Evolutionary conservation across 2,113 vertebrate species (phyloP).

Genomic region (Aepyceros melampus): DNA sequence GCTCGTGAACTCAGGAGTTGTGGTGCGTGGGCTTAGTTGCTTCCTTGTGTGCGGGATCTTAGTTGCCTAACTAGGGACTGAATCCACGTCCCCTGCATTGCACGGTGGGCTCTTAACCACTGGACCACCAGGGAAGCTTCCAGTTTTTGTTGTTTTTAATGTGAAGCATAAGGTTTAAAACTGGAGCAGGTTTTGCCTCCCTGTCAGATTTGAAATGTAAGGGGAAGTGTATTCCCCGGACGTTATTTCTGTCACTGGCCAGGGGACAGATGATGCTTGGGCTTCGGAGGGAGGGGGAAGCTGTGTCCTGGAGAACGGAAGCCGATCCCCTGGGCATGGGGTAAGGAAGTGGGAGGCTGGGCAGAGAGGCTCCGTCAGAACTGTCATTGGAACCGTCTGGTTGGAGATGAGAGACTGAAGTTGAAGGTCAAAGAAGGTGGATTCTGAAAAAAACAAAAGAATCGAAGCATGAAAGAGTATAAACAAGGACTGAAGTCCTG

Average conservation of each 20-base stretch:
- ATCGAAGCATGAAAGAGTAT: neutral
- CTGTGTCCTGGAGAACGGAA: neutral
- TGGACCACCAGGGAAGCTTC: neutral
- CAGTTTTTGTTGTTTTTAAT: neutral
- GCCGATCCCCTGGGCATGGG: accelerated
- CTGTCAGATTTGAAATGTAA: neutral
- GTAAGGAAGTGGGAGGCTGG: too few relatives aligned
- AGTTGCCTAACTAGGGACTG: neutral
- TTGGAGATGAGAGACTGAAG: neutral
- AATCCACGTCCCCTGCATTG: neutral
- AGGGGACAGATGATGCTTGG: neutral
- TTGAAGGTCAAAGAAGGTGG: neutral
- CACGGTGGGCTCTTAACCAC: neutral
- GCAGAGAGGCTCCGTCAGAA: accelerated
- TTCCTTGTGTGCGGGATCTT: neutral
- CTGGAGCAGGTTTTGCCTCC: neutral
- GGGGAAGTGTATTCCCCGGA: neutral
- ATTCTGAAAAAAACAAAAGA: neutral
- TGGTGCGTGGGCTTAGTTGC: neutral
- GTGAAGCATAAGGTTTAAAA: neutral
- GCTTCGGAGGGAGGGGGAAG: neutral
- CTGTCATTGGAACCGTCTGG: accelerated
- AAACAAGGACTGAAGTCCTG: neutral
- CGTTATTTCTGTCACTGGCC: neutral
- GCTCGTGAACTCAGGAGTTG: neutral